Percentiles rank a stretch among this genome's conserved stretches.
These are phyloP conservation scores for Seriola aureovittata DNA, from an alignment of 2,113 vertebrate genomes.

Conservation along the genomic window DNA sequence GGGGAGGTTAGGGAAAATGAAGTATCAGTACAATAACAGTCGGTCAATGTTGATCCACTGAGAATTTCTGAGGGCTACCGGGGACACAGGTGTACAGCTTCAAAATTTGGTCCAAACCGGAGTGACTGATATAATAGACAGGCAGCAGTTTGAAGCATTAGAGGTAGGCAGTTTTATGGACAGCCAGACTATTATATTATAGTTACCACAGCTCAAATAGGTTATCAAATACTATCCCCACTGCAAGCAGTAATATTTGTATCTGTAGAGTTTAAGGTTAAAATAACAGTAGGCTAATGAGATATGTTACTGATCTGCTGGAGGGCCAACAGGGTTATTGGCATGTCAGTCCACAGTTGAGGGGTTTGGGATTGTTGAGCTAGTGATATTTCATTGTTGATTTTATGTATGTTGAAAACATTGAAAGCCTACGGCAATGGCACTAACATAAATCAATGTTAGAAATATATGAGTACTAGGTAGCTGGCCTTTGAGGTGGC, in stretches of 20 bases:
- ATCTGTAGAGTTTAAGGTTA: not conserved
- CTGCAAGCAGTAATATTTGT: not conserved
- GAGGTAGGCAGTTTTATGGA: not conserved
- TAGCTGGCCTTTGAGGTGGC: not conserved
- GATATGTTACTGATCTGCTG: conserved; percentile 13
- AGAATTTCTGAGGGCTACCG: conserved; percentile 13
- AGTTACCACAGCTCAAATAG: not conserved
- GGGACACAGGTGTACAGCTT: conserved; percentile 21
- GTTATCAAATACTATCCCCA: not conserved
- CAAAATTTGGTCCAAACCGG: conserved; percentile 16
- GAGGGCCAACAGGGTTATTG: not conserved
- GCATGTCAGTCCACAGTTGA: conserved; percentile 4
- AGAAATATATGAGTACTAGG: not conserved
- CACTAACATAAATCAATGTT: not conserved
- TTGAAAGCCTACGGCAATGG: not conserved
- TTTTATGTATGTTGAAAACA: not conserved
- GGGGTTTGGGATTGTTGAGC: not conserved
- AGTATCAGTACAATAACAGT: conserved; percentile 32
- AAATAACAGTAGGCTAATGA: not conserved
- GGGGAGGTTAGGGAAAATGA: conserved; percentile 21
- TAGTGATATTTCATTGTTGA: conserved; percentile 6
- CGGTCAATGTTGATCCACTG: conserved; percentile 29
- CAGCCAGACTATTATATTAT: not conserved
- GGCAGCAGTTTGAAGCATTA: not conserved
- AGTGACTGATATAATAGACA: not conserved